These are phyloP conservation scores for Paraescarpia echinospica DNA, from an alignment of 1,140 invertebrate species.

Conservation along the genomic window DNA sequence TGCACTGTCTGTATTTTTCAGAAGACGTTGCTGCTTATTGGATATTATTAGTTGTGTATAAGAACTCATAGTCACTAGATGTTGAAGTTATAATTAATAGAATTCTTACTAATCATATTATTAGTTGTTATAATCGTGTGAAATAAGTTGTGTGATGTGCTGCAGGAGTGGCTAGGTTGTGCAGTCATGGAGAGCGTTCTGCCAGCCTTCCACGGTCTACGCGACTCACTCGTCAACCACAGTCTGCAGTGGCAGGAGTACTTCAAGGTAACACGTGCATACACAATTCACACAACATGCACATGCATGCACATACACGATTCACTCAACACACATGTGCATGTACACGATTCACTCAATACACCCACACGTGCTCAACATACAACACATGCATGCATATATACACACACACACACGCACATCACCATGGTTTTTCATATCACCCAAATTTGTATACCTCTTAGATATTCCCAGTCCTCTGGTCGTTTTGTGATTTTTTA, in stretches of 20 bases:
- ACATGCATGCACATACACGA: not conserved
- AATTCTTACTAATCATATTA: not conserved
- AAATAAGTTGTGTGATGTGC: not conserved
- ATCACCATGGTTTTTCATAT: no score
- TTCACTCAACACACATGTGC: no score
- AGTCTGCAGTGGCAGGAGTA: conserved; percentile 52
- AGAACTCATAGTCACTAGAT: not conserved
- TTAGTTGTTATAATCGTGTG: not conserved
- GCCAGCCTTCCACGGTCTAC: conserved; percentile 43
- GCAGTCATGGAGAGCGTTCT: conserved; percentile 39
- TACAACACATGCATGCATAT: no score
- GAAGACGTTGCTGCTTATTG: conserved; percentile 12
- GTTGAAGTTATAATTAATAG: not conserved
- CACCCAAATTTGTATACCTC: no score
- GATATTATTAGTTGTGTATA: no score
- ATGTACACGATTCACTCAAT: no score
- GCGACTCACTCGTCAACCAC: conserved; percentile 44
- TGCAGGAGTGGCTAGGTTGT: conserved; percentile 49
- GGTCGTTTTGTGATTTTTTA: no score
- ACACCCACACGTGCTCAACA: no score
- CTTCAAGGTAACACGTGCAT: conserved; percentile 41
- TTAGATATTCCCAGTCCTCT: no score
- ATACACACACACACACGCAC: no score
- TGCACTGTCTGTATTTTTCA: not conserved
- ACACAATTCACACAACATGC: not conserved